phyloP scores from a whole-genome alignment of 2,113 vertebrate genomes.

The Syngnathus typhle region DNA sequence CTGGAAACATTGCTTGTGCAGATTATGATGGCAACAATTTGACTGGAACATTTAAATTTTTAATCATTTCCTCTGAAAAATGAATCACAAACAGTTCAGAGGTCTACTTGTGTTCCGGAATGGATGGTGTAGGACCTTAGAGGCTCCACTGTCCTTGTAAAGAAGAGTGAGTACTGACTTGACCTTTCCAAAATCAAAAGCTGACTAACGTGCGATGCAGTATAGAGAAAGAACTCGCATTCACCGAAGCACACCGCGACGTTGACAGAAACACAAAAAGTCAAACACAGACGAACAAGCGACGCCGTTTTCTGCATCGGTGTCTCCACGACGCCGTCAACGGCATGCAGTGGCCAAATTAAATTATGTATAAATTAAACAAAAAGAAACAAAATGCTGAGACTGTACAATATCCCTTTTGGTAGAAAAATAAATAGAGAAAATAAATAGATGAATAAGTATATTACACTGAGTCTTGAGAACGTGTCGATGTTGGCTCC shows the following conservation, averaged over 20 bases:
- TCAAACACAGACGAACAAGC: slow-evolving; percentile 40
- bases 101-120: background rate
- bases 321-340: slow-evolving; percentile 47
- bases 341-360: slow-evolving; percentile 27
- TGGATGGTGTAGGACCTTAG: background rate
- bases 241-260: slow-evolving; percentile 34
- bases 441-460: slow-evolving; percentile 54
- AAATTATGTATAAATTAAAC: slow-evolving; percentile 50
- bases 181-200: slow-evolving; percentile 3
- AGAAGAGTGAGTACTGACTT: slow-evolving; percentile 9
- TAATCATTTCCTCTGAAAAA: background rate
- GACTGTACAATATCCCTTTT: slow-evolving; percentile 40
- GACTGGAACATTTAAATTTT: background rate
- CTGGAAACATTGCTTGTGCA: background rate
- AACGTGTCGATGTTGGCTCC: slow-evolving; percentile 36
- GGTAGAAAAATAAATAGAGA: slow-evolving; percentile 66
- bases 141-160: slow-evolving; percentile 1
- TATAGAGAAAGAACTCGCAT: slow-evolving; percentile 43
- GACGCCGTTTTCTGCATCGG: slow-evolving; percentile 55
- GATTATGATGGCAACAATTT: background rate
- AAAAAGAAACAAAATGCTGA: slow-evolving; percentile 52
- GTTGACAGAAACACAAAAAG: slow-evolving; percentile 38
- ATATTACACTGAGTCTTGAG: slow-evolving; percentile 47
- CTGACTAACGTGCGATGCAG: slow-evolving; percentile 16
- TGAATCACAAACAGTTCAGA: background rate